A percentile compares a stretch with the other conserved stretches of the same genome.
Evolutionary conservation across 2,888 invertebrate species (phyloP).

Genomic region (Drosophila cyrtoloma): DNA sequence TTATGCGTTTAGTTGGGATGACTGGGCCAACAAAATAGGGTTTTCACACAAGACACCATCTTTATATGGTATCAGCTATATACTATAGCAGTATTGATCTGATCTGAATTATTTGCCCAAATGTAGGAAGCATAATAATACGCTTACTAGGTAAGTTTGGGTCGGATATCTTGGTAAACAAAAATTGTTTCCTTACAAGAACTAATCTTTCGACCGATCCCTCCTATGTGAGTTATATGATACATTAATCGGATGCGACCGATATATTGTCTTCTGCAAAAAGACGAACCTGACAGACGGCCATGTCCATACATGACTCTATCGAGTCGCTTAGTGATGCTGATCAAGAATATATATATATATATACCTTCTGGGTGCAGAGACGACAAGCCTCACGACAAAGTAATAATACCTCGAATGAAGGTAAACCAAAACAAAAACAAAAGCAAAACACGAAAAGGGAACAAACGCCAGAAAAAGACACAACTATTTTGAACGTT

Average conservation of each 20-base stretch:
- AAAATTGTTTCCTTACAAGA: neutral
- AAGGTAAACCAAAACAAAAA: constrained; percentile 15
- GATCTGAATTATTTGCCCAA: neutral
- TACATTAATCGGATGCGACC: neutral
- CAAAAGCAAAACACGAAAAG: constrained; percentile 1
- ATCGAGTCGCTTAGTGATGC: neutral
- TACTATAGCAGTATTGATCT: neutral
- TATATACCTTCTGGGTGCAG: neutral
- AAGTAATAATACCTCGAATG: neutral
- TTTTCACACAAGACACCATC: neutral
- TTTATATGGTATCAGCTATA: neutral
- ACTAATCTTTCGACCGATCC: neutral
- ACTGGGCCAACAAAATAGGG: neutral
- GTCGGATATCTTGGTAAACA: neutral
- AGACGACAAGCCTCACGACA: neutral
- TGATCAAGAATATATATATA: neutral
- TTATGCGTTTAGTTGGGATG: neutral
- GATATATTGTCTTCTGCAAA: neutral
- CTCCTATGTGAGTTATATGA: neutral
- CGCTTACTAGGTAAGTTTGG: neutral
- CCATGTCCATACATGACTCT: too few relatives aligned
- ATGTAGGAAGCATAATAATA: neutral
- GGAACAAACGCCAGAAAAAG: constrained; percentile 13
- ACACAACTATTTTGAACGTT: constrained; percentile 34
- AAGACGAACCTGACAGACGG: neutral